Base-by-base conservation (phyloP, 2,888 invertebrate species). In the Artemia sinica region DNA sequence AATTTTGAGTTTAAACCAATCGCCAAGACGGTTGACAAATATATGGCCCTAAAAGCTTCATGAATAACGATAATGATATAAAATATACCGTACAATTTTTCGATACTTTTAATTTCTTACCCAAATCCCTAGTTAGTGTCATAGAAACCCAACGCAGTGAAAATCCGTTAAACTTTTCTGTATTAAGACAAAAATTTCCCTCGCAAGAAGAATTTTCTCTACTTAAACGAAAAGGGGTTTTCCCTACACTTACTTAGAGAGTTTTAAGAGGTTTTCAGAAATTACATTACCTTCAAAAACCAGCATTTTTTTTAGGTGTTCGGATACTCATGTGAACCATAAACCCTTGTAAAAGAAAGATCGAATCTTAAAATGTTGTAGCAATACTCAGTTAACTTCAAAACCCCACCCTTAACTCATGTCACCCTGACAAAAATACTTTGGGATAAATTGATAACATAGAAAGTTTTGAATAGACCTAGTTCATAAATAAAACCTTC, bases 271-370 rank as follows among this genome's bases (percentile, higher is more conserved):
- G 8, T 58, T 58, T 14, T 14, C n/a, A 14, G 58, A 58, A 7
- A 14, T 14, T 58, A n/a, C 58, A 52, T 58, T 71, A 12, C 72
- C 71, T 6, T 6, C 66, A 18, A 69, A 69, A 70, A 14, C 65
- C 67, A 68, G 18, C 73, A 72, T 72, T 74, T 70, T 71, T 4
- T 2, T 41, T 41, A 5, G 41, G 41, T 41, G 41, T 41, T 41
- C 41, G 5, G 41, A 41, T 41, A 41, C 41, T 41, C 41, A 41
- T 41, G 5, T 41, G 41, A 41, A 41, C 41, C 41, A 1, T 6
- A 41, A 41, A 41, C 41, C 41, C 41, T 41, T 41, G 41, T 41
- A 41, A 41, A 41, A 41, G 18, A 41, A 41, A 41, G 41, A 41
- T 41, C 41, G 41, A 41, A 41, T 41, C 41, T 41, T 41, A 41